Conservation (phyloP, 2,888 invertebrate genomes). For the Drosophila paucipuncta region DNA sequence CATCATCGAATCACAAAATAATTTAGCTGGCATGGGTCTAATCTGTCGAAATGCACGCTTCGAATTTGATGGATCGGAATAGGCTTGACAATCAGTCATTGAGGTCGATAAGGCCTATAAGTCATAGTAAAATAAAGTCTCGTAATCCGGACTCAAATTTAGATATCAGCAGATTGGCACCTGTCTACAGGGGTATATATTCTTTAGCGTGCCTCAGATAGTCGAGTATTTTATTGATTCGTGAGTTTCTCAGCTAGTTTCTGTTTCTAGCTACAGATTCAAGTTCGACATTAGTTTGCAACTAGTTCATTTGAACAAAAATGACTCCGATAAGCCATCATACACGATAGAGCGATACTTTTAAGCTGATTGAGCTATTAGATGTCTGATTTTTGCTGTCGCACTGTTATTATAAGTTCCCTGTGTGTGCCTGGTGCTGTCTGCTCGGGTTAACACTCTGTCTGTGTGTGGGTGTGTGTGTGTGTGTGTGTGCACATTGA, state of each 20-base stretch:
- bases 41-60: not conserved
- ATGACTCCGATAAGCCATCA: conserved; percentile 6
- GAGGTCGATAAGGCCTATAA: no score
- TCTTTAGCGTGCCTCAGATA: not conserved
- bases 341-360: conserved; percentile 4
- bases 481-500: conserved; percentile 33
- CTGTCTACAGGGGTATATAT: not conserved
- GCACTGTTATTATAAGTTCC: conserved; percentile 5
- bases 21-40: not conserved
- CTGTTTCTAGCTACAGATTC: not conserved
- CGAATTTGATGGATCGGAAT: not conserved
- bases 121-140: not conserved
- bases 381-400: conserved; percentile 13
- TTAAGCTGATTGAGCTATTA: conserved; percentile 46
- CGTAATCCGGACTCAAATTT: not conserved
- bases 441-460: not conserved
- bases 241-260: not conserved
- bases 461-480: conserved; percentile 1
- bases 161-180: not conserved
- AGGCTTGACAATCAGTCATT: not conserved
- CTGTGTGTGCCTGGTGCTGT: not conserved
- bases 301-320: conserved; percentile 8
- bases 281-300: not conserved
- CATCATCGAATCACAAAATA: not conserved
- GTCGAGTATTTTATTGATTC: not conserved